phyloP scores from a whole-genome alignment of 1,140 invertebrate species.

The Heliconius hermathena region DNA sequence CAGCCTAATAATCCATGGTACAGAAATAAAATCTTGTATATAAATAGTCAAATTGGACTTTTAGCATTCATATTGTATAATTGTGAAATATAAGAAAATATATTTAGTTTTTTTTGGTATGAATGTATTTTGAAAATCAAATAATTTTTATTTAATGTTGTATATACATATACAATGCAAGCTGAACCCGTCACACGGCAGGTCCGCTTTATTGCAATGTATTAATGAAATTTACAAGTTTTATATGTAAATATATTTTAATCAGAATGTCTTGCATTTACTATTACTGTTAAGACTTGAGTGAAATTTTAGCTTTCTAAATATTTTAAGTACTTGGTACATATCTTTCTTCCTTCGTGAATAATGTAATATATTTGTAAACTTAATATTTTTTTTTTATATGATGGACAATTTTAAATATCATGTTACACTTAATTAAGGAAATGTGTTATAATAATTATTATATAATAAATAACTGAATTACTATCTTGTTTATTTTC shows the following conservation, averaged over 20 bases:
- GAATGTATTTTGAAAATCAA: background rate
- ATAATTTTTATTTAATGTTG: background rate
- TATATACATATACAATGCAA: background rate
- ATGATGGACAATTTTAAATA: background rate
- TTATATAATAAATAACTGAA: conserved; percentile 17
- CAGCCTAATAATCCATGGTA: too few species aligned
- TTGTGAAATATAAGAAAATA: background rate
- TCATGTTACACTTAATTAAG: conserved; percentile 16
- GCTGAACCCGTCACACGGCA: conserved; percentile 11
- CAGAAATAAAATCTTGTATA: too few species aligned
- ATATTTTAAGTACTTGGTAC: conserved; percentile 5
- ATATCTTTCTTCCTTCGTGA: background rate
- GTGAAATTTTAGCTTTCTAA: background rate
- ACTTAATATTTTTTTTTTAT: background rate
- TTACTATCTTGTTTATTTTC: background rate
- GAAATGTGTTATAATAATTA: conserved; percentile 15
- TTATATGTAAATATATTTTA: conserved; percentile 1
- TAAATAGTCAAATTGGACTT: background rate
- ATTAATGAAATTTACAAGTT: background rate
- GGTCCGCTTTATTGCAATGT: conserved; percentile 14
- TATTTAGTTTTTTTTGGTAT: background rate
- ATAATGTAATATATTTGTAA: conserved; percentile 8
- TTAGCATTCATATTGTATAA: background rate
- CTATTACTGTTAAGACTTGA: background rate
- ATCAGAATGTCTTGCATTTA: background rate